Evolutionary conservation across 2,797 vertebrate species (phyloP).

Genomic region (Avahi laniger): DNA sequence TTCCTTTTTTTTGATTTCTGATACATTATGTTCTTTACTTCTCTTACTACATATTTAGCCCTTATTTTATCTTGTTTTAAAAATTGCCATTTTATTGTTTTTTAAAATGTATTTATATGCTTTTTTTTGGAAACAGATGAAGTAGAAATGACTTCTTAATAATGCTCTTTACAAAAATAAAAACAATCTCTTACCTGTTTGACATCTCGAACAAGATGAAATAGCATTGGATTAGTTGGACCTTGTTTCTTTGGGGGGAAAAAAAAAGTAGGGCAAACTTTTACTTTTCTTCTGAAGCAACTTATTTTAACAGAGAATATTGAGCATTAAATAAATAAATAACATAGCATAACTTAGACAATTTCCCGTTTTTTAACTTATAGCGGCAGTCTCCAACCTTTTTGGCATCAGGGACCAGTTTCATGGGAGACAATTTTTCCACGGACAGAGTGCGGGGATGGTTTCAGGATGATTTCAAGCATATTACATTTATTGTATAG

Average conservation of each 20-base stretch:
- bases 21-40: not conserved
- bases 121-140: not conserved
- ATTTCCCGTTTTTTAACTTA: not conserved
- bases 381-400: no score
- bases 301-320: not conserved
- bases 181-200: conserved; percentile 91
- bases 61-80: conserved; percentile 36
- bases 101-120: conserved; percentile 4
- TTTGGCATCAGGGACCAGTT: no score
- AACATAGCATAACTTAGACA: not conserved
- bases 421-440: no score
- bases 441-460: no score
- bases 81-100: not conserved
- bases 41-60: not conserved
- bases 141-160: not conserved
- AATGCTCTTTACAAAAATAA: not conserved
- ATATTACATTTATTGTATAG: no score
- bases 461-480: no score
- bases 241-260: conserved; percentile 91
- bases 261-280: conserved; percentile 52
- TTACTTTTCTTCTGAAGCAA: conserved; percentile 61
- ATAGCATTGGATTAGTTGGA: conserved; percentile 95
- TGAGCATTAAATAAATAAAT: not conserved
- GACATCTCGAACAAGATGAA: conserved; percentile 96
- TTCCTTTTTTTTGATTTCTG: not conserved